Percentiles rank a stretch among this genome's conserved stretches.
Evolutionary conservation across 2,797 vertebrate genomes (phyloP).

Genomic region (Oreochromis mossambicus): DNA sequence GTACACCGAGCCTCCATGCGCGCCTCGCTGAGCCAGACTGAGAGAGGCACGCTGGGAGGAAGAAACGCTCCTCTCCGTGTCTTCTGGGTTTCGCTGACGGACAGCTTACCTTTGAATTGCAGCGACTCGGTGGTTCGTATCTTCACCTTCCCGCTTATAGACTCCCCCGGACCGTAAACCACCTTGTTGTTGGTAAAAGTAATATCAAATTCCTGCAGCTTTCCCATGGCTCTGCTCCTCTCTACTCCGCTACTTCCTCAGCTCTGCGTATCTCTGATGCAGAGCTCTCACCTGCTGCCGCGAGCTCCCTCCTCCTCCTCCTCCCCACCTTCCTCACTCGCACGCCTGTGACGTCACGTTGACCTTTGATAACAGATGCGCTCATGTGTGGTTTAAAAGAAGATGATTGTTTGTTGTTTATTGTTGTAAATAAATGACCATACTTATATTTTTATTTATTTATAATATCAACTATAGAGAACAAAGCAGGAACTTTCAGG

Average conservation of each 20-base stretch:
- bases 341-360: conserved; percentile 46
- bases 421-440: not conserved
- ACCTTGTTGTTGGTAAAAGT: conserved; percentile 79
- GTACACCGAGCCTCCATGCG: not conserved
- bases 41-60: not conserved
- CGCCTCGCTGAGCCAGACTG: not conserved
- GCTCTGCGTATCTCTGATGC: conserved; percentile 20
- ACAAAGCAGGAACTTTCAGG: not conserved
- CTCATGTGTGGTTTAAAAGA: not conserved
- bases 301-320: not conserved
- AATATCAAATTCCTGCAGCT: conserved; percentile 80
- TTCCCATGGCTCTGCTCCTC: conserved; percentile 68
- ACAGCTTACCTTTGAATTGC: conserved; percentile 75
- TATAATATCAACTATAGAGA: not conserved
- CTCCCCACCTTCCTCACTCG: not conserved
- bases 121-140: conserved; percentile 67
- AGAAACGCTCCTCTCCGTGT: not conserved
- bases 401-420: not conserved
- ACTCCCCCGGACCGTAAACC: conserved; percentile 80
- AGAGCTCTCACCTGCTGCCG: conserved; percentile 56
- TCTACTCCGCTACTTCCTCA: not conserved
- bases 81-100: not conserved
- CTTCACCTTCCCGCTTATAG: conserved; percentile 71
- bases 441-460: not conserved
- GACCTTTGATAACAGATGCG: not conserved